Base-by-base conservation (phyloP, 1,140 invertebrate species). In the Zaprionus nigranus region DNA sequence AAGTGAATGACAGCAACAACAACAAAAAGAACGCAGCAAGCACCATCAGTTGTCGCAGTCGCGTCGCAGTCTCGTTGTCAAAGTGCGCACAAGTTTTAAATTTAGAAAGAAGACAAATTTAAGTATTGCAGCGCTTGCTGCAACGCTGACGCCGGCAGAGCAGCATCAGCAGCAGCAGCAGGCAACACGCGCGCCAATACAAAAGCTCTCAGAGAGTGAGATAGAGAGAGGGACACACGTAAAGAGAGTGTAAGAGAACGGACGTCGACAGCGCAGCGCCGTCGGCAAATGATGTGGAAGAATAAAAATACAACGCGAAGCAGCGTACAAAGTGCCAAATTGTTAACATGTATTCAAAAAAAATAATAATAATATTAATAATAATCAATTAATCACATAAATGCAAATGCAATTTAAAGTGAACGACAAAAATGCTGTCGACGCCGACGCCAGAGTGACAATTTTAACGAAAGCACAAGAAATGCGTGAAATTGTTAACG, bases 1-100 rank as follows among this genome's bases (percentile, higher is more conserved):
- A 88, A 83, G 78, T 81, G 75, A 74, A 70, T 46, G 75, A 40
- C 61, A 82, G 59, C 78, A 79, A 62, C 72, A 79, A 13, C 61
- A 63, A 40, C 72, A 66, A 63, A 57, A 56, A 26, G 28, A 51
- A 38, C 54, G 20, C 30, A 53, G 24, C 24, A 53, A 53, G 17
- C 17, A 59, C n/a, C 17, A 59, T 34, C 30, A 36, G 57, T 24
- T 6, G 58, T 60, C 58, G 56, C 15, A 24, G 43, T 49, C 15
- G 24, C 59, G 43, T 26, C 53, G 22, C 49, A 60, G 59, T 40
- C 61, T 40, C 61, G 51, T 13, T 26, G 61, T 34, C 53, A 73
- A 66, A 57, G 11, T 65, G 43, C 54, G 53, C 56, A 68, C 40
- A 69, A 70, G 59, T 57, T 70, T 59, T 69, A 69, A 69, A 72